Conservation (phyloP, 2,113 vertebrate genomes). For the Colistium nudipinnis region DNA sequence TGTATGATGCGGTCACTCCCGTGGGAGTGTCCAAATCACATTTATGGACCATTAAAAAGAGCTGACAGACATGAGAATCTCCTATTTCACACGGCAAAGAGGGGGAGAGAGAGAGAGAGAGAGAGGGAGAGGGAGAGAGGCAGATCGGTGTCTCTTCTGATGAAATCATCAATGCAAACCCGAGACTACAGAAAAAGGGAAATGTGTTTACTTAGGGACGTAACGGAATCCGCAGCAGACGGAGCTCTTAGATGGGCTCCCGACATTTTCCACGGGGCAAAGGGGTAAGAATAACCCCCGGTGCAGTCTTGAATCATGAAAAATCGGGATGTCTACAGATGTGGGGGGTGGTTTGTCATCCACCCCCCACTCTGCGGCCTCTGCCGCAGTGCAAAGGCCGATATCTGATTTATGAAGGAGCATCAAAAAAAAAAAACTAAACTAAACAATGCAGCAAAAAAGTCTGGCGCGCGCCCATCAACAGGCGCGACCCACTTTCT, state of each 20-base stretch:
- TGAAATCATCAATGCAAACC: constrained; percentile 27
- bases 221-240: constrained; percentile 37
- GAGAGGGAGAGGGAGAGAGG: too few relatives aligned
- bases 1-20: constrained; percentile 43
- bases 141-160: constrained; percentile 25
- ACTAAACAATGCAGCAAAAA: constrained; percentile 50
- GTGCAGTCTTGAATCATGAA: constrained; percentile 54
- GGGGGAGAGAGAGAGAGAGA: too few relatives aligned
- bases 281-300: constrained; percentile 39
- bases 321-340: constrained; percentile 51
- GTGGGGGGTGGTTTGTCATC: constrained; percentile 68
- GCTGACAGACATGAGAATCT: constrained; percentile 34
- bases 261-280: background rate
- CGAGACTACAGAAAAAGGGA: constrained; percentile 20
- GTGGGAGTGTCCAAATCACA: constrained; percentile 51
- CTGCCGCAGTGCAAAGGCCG: constrained; percentile 35
- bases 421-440: too few relatives aligned
- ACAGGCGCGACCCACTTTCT: constrained; percentile 62
- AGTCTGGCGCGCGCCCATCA: constrained; percentile 53
- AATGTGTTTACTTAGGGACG: constrained; percentile 16
- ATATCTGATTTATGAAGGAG: constrained; percentile 65
- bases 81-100: constrained; percentile 43
- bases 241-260: constrained; percentile 7
- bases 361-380: constrained; percentile 60
- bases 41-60: constrained; percentile 56